Evolutionary conservation across 1,140 invertebrate species (phyloP).

Genomic region (Drosophila leontia): DNA sequence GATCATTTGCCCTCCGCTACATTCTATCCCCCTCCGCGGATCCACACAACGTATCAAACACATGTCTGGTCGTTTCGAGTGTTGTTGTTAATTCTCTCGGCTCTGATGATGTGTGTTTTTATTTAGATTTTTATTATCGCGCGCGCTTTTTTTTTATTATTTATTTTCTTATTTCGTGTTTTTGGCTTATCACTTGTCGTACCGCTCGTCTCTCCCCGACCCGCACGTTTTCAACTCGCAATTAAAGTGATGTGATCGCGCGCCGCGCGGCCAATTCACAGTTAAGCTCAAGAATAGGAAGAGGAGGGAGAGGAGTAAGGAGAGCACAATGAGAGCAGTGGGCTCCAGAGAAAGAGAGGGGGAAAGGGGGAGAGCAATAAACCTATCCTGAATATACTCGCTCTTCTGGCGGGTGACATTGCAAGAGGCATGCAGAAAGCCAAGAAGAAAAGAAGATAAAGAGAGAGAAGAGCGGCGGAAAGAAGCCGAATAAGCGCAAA

Average conservation of each 20-base stretch:
- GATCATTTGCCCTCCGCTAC: slow-evolving; percentile 23
- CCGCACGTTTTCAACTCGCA: slow-evolving; percentile 4
- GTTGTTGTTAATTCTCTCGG: slow-evolving; percentile 70
- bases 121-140: slow-evolving; percentile 77
- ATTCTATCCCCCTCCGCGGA: background rate
- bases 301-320: background rate
- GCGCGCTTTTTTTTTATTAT: slow-evolving; percentile 12
- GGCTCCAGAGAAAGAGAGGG: slow-evolving; percentile 21
- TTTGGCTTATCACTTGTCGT: slow-evolving; percentile 55
- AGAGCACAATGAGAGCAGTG: slow-evolving; percentile 18
- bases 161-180: slow-evolving; percentile 3
- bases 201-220: background rate
- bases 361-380: slow-evolving; percentile 34
- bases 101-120: slow-evolving; percentile 57
- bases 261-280: slow-evolving; percentile 65
- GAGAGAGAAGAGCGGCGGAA: slow-evolving; percentile 30
- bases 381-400: slow-evolving; percentile 38
- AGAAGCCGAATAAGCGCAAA: slow-evolving; percentile 80
- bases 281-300: slow-evolving; percentile 50
- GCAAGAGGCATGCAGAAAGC: slow-evolving; percentile 21
- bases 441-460: slow-evolving; percentile 29
- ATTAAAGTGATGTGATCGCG: slow-evolving; percentile 58
- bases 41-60: background rate
- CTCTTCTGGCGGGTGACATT: slow-evolving; percentile 64
- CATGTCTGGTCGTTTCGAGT: slow-evolving; percentile 62